phyloP scores from a whole-genome alignment of 2,113 vertebrate species.

The Notechis scutatus region DNA sequence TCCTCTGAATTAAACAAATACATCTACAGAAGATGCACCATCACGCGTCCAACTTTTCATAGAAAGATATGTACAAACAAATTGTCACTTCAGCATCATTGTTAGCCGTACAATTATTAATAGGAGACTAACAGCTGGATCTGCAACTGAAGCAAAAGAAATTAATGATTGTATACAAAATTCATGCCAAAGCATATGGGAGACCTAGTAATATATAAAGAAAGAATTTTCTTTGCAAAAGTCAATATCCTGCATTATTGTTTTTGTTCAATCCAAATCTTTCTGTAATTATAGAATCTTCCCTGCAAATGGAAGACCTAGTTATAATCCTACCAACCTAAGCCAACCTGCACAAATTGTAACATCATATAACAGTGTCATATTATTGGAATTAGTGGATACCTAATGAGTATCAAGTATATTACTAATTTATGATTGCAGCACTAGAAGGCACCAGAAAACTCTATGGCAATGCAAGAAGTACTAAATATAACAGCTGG shows the following conservation, averaged over 20 bases:
- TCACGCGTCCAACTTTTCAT: neutral
- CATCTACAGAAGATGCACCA: neutral
- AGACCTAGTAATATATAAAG: neutral
- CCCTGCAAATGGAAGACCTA: neutral
- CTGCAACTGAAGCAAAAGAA: neutral
- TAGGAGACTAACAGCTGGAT: neutral
- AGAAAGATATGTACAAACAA: neutral
- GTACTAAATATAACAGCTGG: neutral
- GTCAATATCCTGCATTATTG: neutral
- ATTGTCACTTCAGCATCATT: neutral
- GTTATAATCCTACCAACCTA: neutral
- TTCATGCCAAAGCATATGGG: neutral
- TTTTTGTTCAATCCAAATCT: neutral
- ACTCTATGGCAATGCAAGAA: neutral
- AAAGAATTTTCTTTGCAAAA: neutral
- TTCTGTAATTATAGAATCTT: neutral
- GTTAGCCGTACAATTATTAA: neutral
- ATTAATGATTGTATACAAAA: neutral
- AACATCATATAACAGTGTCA: neutral
- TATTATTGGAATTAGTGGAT: neutral
- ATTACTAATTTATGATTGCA: neutral
- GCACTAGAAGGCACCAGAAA: neutral
- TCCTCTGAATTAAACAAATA: neutral
- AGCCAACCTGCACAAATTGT: neutral
- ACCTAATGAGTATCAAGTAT: neutral